These are phyloP conservation scores for Artibeus jamaicensis DNA, from an alignment of 2,797 vertebrate species.

Conservation along the genomic window DNA sequence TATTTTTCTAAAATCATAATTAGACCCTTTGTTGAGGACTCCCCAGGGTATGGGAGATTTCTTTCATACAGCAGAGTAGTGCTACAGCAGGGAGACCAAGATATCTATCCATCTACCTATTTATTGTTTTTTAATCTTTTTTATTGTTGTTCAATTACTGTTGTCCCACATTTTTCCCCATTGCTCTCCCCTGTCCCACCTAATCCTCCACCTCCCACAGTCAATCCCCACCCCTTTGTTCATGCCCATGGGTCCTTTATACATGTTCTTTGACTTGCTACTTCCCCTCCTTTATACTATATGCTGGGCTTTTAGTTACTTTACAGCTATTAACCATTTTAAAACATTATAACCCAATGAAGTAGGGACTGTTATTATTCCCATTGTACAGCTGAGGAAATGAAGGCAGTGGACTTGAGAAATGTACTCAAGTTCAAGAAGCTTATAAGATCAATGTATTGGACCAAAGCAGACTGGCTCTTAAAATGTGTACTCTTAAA, in stretches of 20 bases:
- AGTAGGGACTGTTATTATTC: neutral
- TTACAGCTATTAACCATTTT: neutral
- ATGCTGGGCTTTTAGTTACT: neutral
- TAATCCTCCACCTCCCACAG: too few relatives aligned
- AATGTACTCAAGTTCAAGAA: neutral
- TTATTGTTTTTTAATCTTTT: neutral
- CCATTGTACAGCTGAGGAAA: neutral
- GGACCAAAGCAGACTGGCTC: neutral
- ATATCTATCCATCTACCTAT: neutral
- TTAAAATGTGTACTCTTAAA: neutral
- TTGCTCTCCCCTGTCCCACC: too few relatives aligned
- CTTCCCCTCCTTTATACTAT: neutral
- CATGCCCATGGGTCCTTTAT: too few relatives aligned
- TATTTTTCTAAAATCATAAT: conserved; percentile 18
- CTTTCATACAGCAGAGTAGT: neutral
- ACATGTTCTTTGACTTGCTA: too few relatives aligned
- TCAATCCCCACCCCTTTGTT: too few relatives aligned
- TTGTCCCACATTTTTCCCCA: too few relatives aligned
- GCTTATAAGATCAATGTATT: neutral
- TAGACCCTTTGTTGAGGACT: conserved; percentile 7
- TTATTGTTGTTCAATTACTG: too few relatives aligned
- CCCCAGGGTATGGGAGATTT: neutral
- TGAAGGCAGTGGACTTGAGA: neutral
- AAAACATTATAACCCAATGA: neutral
- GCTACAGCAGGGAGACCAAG: neutral